These are phyloP conservation scores for Spicauda simplicius DNA, from an alignment of 2,888 invertebrate genomes.

Conservation along the genomic window DNA sequence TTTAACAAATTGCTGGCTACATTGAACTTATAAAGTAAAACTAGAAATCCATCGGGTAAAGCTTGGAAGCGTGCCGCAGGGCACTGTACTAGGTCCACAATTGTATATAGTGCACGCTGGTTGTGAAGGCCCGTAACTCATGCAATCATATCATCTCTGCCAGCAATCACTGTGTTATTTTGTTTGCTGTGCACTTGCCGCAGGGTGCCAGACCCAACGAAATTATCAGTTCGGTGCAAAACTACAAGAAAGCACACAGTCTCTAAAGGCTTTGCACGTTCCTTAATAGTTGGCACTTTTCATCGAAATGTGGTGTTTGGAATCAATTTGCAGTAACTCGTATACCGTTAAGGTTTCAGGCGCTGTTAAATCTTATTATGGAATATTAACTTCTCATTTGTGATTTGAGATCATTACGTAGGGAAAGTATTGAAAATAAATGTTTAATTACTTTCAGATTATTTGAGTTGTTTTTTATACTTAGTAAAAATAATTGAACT, in stretches of 20 bases:
- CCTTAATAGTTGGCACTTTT: constrained; percentile 26
- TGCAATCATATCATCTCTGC: constrained; percentile 63
- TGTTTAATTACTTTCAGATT: too few species aligned
- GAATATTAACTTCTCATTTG: too few species aligned
- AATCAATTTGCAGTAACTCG: constrained; percentile 25
- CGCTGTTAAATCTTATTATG: background rate
- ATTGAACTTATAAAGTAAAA: constrained; percentile 40
- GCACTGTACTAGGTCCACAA: constrained; percentile 59
- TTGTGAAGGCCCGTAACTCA: constrained; percentile 47
- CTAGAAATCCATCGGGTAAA: constrained; percentile 52
- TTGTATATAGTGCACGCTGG: constrained; percentile 47
- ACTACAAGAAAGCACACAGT: constrained; percentile 32
- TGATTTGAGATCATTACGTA: too few species aligned
- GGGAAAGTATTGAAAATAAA: too few species aligned
- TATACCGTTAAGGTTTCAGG: constrained; percentile 12
- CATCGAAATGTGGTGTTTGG: constrained; percentile 22
- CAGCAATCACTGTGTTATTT: constrained; percentile 71
- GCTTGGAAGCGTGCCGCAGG: constrained; percentile 60
- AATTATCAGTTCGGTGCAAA: constrained; percentile 58
- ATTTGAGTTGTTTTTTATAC: too few species aligned
- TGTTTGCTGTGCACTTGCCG: constrained; percentile 67
- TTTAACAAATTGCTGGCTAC: constrained; percentile 39
- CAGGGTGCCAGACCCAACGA: constrained; percentile 53
- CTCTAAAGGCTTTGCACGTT: constrained; percentile 26
- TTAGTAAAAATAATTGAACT: too few species aligned